Evolutionary conservation across 2,113 vertebrate genomes (phyloP).

Genomic region (Gorsachius goisagi): DNA sequence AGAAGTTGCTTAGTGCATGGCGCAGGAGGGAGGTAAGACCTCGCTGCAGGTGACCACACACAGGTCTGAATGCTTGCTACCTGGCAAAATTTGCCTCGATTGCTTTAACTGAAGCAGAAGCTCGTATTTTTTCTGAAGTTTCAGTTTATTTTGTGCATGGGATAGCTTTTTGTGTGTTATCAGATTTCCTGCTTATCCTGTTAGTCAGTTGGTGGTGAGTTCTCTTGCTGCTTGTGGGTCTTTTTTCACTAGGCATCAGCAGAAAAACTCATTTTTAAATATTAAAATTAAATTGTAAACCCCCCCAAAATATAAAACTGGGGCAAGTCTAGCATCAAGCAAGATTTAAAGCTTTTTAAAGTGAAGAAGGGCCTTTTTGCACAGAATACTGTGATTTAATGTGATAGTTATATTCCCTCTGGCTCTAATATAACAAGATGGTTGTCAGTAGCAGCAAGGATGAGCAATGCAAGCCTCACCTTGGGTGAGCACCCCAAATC

Average conservation of each 20-base stretch:
- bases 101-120: background rate
- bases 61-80: background rate
- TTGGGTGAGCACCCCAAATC: background rate
- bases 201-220: background rate
- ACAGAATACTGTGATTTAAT: background rate
- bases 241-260: background rate
- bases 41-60: background rate
- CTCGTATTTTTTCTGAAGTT: background rate
- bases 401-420: background rate
- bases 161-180: background rate
- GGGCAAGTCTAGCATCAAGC: background rate
- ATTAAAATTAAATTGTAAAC: background rate
- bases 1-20: background rate
- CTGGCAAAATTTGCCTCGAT: background rate
- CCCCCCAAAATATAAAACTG: background rate
- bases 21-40: background rate
- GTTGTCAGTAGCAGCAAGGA: background rate
- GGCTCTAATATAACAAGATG: background rate
- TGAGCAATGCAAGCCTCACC: background rate
- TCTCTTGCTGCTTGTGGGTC: background rate
- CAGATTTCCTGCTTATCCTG: background rate
- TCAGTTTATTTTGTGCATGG: background rate
- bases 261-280: background rate
- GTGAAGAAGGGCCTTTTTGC: background rate
- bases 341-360: background rate